Percentiles rank a stretch among this genome's conserved stretches.
Conservation (phyloP, 1,140 invertebrate genomes). For the Drosophila paulistorum region DNA sequence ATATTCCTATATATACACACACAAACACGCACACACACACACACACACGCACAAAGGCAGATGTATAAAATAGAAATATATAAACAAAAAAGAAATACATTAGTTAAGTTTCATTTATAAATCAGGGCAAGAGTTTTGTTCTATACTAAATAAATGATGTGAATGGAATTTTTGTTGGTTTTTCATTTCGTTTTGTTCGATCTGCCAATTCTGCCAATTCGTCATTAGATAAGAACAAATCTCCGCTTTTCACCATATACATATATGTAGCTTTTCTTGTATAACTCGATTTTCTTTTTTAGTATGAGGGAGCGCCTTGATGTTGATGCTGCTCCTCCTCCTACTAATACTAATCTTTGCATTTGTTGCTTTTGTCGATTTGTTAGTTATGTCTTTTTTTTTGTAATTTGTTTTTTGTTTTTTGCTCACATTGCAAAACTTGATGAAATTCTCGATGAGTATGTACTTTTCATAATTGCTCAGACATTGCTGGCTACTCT, state of each 20-base stretch:
- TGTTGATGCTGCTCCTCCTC: constrained; percentile 21
- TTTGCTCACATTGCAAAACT: constrained; percentile 83
- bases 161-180: constrained; percentile 56
- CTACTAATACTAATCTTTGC: neutral
- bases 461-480: constrained; percentile 83
- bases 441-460: constrained; percentile 83
- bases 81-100: constrained; percentile 13
- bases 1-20: constrained; percentile 68
- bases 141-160: constrained; percentile 53
- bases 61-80: constrained; percentile 7
- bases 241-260: constrained; percentile 52
- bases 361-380: constrained; percentile 23
- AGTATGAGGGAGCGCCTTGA: neutral
- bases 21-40: neutral
- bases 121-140: constrained; percentile 70
- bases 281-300: constrained; percentile 1
- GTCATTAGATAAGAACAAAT: constrained; percentile 60
- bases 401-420: neutral
- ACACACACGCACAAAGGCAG: neutral
- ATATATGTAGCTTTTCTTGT: constrained; percentile 17
- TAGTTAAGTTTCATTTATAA: constrained; percentile 5
- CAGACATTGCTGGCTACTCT: constrained; percentile 82
- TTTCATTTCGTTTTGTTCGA: constrained; percentile 19
- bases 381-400: neutral
- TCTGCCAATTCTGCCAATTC: constrained; percentile 38